These are phyloP conservation scores for Chironomus riparius DNA, from an alignment of 2,888 invertebrate genomes.

Conservation along the genomic window DNA sequence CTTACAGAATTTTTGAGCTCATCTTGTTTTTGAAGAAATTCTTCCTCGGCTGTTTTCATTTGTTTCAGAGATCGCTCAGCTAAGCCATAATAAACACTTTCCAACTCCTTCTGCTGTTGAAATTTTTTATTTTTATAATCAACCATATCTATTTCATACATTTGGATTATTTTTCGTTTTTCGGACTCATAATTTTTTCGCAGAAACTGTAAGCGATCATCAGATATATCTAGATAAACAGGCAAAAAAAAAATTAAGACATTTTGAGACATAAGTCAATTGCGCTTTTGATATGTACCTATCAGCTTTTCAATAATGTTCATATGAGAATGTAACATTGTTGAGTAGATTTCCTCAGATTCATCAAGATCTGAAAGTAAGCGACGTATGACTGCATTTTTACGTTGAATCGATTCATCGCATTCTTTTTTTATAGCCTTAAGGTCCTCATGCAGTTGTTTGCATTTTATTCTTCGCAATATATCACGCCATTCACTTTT, in stretches of 20 bases:
- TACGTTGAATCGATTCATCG: conserved; percentile 50
- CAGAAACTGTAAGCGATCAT: conserved; percentile 48
- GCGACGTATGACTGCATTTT: conserved; percentile 55
- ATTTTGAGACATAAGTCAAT: not conserved
- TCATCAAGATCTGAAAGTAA: conserved; percentile 57
- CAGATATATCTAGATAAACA: conserved; percentile 46
- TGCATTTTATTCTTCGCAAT: conserved; percentile 64
- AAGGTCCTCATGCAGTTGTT: conserved; percentile 61
- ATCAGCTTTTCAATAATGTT: conserved; percentile 59
- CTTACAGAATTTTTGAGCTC: conserved; percentile 45
- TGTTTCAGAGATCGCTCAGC: conserved; percentile 41
- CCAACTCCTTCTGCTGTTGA: conserved; percentile 49
- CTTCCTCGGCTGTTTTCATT: conserved; percentile 40
- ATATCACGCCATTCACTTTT: conserved; percentile 78
- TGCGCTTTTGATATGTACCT: conserved; percentile 41
- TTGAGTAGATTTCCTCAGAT: conserved; percentile 63
- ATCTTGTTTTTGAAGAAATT: conserved; percentile 46
- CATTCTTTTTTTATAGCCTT: conserved; percentile 45
- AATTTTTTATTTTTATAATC: conserved; percentile 46
- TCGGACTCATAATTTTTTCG: conserved; percentile 49
- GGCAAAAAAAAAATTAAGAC: not conserved
- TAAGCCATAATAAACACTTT: conserved; percentile 50
- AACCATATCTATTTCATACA: conserved; percentile 48
- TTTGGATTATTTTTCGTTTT: conserved; percentile 47
- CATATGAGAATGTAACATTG: conserved; percentile 63